Evolutionary conservation across 2,888 invertebrate genomes (phyloP), one percentile per base, ranked within the genome.

Genomic region (Cetonia aurata): DNA sequence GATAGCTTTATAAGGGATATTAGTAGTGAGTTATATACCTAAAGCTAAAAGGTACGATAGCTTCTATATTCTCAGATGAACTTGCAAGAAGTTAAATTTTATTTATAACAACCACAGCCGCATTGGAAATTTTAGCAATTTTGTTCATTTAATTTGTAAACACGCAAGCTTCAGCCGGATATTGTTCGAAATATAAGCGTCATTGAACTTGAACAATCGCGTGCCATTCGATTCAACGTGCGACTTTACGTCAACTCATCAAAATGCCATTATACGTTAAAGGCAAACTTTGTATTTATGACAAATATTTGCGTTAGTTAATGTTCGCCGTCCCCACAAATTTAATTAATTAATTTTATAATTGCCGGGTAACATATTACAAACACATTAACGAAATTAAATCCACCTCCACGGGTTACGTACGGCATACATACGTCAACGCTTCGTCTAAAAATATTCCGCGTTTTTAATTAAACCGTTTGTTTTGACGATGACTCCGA

Each of bases 261-360:
- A 15, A 17, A 17, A 37, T 56, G 13, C 41, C 13, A 37, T 56
- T 56, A 15, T 17, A 13, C 13, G 37, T n/a, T 25, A 56, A 56
- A 56, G 37, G 56, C 19, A 33, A 56, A 33, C 55, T 31, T 19
- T 6, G 55, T 56, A 56, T 41, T 56, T 56, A 56, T 56, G 56
- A 56, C 56, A 56, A 56, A 56, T 56, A 56, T 56, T 56, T 56
- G 41, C 56, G 25, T 37, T 10, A 17, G 13, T 9, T 56, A 56
- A 37, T 41, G 56, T 41, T 13, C 13, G 56, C 41, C 25, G 56
- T 41, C 41, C 9, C 41, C 15, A 41, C 12, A 37, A 41, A 56
- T 15, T 56, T 56, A 56, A 56, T 56, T 56, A 56, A 41, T 56
- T 56, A 56, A 37, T 56, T 56, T 56, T 41, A 56, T 56, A 56